These are phyloP conservation scores for Chelmon rostratus DNA, from an alignment of 2,797 vertebrate genomes.

Conservation along the genomic window DNA sequence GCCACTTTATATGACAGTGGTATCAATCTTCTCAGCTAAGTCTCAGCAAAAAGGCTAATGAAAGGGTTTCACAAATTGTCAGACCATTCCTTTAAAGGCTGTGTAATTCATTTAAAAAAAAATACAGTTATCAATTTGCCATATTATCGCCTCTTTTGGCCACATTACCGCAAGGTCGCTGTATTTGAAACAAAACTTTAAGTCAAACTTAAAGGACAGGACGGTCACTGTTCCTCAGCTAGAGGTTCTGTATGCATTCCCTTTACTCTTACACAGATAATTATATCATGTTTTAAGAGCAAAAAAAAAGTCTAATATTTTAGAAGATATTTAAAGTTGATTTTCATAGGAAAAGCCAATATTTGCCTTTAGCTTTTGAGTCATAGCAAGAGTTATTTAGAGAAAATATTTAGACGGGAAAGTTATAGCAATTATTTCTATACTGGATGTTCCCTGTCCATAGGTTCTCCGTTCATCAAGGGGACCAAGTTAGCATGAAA, in stretches of 20 bases:
- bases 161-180: background rate
- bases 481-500: constrained; percentile 32
- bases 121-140: background rate
- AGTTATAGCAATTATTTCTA: constrained; percentile 37
- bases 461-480: constrained; percentile 17
- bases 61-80: background rate
- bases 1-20: background rate
- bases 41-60: background rate
- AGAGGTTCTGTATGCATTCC: constrained; percentile 48
- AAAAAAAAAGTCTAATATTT: constrained; percentile 43
- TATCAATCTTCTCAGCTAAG: background rate
- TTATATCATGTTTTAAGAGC: constrained; percentile 36
- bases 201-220: constrained; percentile 28
- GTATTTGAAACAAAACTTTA: constrained; percentile 30
- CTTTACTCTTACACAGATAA: constrained; percentile 57
- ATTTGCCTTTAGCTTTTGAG: constrained; percentile 73
- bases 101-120: background rate
- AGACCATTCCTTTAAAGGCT: background rate
- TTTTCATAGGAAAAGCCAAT: constrained; percentile 70
- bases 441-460: background rate
- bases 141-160: background rate
- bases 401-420: constrained; percentile 40
- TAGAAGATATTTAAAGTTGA: constrained; percentile 54
- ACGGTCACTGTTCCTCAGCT: constrained; percentile 23
- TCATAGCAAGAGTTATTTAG: constrained; percentile 55